Base-by-base conservation (phyloP, 1,140 invertebrate species). In the Tetragnatha versicolor region DNA sequence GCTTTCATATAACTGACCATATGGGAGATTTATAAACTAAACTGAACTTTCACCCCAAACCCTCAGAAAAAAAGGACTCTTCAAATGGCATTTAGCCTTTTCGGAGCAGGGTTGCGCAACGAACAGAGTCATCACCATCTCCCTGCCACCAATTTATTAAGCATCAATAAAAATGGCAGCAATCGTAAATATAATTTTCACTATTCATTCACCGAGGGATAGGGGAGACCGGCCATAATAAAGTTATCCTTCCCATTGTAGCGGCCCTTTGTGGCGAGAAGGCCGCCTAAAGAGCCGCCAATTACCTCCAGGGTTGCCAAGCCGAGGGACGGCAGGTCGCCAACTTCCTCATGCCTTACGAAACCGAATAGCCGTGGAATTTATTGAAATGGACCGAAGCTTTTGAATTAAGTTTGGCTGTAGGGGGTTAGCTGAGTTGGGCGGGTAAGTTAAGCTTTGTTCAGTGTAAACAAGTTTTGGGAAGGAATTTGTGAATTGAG, bases 121-220 rank as follows among this genome's bases (percentile, higher is more conserved):
- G 42, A 75, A 75, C 42, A 17, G 49, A 61, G 58, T 72, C 25
- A 45, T 60, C 51, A 60, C 27, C 65, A 6, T 22, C 1, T 17
- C n/a, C 42, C 55, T 33, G 20, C 37, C 33, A 51, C 45, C 53
- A 75, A 75, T 75, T 75, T 75, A 75, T 75, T 75, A 75, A 75
- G 42, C 72, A 61, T 63, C 72, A 75, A 75, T 75, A 75, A 75
- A 70, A 75, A 35, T 75, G 55, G 72, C 72, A 47, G 20, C 39
- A 75, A 63, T 75, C 72, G 72, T 75, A 75, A 75, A 75, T 75
- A 75, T 75, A 75, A 75, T 75, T 75, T 75, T 63, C 42, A 49
- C n/a, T n/a, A n/a, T 61, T 49, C 72, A 63, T 75, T 75, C 72
- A 51, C 33, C 42, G 39, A 9, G 33, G 6, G 53, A n/a, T 5